Conservation (phyloP, 2,888 invertebrate species). For the Aleiodes alternator region DNA sequence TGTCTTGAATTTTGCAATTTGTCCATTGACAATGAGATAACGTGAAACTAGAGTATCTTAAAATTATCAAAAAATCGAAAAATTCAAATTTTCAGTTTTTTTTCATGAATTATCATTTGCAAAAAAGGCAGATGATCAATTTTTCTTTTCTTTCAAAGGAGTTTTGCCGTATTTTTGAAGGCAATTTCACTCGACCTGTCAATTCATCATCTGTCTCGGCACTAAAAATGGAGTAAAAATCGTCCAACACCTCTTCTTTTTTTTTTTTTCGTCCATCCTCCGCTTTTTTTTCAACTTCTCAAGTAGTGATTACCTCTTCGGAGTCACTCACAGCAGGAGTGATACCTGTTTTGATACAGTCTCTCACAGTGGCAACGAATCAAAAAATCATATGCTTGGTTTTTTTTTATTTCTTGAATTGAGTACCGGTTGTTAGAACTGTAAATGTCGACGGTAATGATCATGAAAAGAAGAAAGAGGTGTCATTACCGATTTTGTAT, state of each 20-base stretch:
- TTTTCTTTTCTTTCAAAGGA: too few species aligned
- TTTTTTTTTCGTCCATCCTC: not conserved
- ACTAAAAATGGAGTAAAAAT: not conserved
- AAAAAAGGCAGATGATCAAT: too few species aligned
- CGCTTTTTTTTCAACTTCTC: not conserved
- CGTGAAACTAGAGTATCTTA: too few species aligned
- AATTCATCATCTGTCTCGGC: slow-evolving; percentile 37
- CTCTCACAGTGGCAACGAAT: not conserved
- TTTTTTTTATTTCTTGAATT: not conserved
- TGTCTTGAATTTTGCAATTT: too few species aligned
- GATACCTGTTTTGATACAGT: slow-evolving; percentile 24
- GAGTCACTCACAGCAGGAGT: slow-evolving; percentile 24
- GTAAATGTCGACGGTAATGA: slow-evolving; percentile 32
- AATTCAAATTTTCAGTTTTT: too few species aligned
- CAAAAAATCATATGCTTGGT: not conserved
- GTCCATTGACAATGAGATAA: too few species aligned
- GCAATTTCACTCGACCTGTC: slow-evolving; percentile 7
- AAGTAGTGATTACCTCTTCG: slow-evolving; percentile 26
- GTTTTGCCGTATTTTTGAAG: too few species aligned
- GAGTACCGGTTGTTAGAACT: slow-evolving; percentile 7
- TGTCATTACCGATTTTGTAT: slow-evolving; percentile 34
- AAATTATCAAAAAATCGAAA: too few species aligned
- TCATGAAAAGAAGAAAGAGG: slow-evolving; percentile 25
- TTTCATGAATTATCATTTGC: too few species aligned
- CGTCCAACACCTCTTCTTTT: not conserved